These are phyloP conservation scores for Halcyon senegalensis DNA, from an alignment of 2,113 vertebrate genomes.

Conservation along the genomic window DNA sequence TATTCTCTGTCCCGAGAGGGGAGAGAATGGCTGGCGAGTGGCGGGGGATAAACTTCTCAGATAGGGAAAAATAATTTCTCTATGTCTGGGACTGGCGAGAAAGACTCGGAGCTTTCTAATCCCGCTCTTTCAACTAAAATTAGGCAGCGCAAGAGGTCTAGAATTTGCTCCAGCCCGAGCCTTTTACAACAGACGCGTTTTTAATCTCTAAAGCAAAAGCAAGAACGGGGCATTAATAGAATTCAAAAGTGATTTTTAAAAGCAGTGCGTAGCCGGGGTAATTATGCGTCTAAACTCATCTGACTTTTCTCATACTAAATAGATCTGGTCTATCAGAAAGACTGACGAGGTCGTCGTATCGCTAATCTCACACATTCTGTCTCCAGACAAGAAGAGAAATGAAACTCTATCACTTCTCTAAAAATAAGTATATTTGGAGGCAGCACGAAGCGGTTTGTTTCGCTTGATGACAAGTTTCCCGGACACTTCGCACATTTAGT, in stretches of 20 bases:
- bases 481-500: fast-evolving
- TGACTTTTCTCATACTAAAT: constrained; percentile 30
- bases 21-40: not conserved
- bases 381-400: constrained; percentile 22
- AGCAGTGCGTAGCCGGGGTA: not conserved
- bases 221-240: not conserved
- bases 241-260: not conserved
- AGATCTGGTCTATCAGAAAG: constrained; percentile 27
- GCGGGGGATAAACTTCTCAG: not conserved
- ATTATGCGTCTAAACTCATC: constrained; percentile 13
- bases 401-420: not conserved
- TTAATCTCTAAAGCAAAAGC: not conserved
- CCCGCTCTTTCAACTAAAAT: not conserved
- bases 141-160: not conserved
- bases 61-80: not conserved
- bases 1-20: not conserved
- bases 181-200: not conserved
- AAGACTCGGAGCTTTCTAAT: not conserved
- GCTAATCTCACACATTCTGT: constrained; percentile 20
- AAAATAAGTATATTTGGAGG: not conserved
- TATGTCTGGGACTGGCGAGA: not conserved
- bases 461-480: not conserved
- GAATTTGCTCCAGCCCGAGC: not conserved
- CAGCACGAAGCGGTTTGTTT: not conserved
- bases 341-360: constrained; percentile 8